These are phyloP conservation scores for Drosophila busckii DNA, from an alignment of 1,140 invertebrate species.

Conservation along the genomic window DNA sequence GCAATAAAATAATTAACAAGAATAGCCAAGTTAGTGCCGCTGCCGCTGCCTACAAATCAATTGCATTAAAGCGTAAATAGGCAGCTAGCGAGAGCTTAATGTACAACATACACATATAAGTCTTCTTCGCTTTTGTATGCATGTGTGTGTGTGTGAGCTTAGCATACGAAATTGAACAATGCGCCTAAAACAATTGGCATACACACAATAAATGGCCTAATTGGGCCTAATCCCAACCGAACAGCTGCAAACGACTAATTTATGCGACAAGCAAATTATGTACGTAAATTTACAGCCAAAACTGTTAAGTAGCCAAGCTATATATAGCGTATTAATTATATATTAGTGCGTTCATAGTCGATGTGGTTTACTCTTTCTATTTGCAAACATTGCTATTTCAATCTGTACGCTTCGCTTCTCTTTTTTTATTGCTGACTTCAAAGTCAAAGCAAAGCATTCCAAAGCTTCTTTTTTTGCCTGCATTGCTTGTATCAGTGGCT, in stretches of 20 bases:
- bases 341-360: too few relatives aligned
- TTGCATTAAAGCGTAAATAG: constrained; percentile 68
- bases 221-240: constrained; percentile 52
- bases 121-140: neutral
- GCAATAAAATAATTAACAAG: constrained; percentile 43
- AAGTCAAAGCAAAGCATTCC: too few relatives aligned
- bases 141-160: constrained; percentile 23
- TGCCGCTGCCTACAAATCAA: constrained; percentile 72
- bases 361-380: too few relatives aligned
- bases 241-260: constrained; percentile 72
- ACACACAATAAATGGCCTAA: constrained; percentile 21
- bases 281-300: too few relatives aligned
- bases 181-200: constrained; percentile 49
- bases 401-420: too few relatives aligned
- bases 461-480: constrained; percentile 4
- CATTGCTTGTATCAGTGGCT: neutral
- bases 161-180: constrained; percentile 41
- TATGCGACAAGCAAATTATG: too few relatives aligned
- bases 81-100: constrained; percentile 56
- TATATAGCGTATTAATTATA: too few relatives aligned
- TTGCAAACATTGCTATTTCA: too few relatives aligned
- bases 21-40: constrained; percentile 60
- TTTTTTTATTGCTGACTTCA: too few relatives aligned
- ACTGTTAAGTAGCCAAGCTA: too few relatives aligned
- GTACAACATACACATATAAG: constrained; percentile 4